A percentile compares a stretch with the other conserved stretches of the same genome.
Conservation (phyloP, 53 echinoderm and acorn worm genomes). For the Glandiceps talaboti region DNA sequence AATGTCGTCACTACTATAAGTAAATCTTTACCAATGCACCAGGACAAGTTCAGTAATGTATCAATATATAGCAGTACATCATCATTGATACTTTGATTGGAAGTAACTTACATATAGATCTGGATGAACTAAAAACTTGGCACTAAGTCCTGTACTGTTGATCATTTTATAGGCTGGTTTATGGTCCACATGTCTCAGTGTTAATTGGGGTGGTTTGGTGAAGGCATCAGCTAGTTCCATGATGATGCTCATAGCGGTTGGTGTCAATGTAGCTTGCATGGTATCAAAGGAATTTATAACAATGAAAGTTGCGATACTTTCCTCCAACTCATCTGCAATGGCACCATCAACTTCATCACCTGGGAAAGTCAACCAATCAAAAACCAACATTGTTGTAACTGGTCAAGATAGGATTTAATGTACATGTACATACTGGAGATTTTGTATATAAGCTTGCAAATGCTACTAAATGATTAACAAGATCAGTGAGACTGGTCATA, state of each 20-base stretch:
- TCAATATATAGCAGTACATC: too few relatives aligned
- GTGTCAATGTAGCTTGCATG: slow-evolving; percentile 62
- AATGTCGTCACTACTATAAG: too few relatives aligned
- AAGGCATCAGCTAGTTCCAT: slow-evolving; percentile 60
- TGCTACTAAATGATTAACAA: too few relatives aligned
- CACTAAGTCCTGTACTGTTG: slow-evolving; percentile 65
- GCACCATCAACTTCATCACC: not conserved
- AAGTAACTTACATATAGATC: slow-evolving; percentile 41
- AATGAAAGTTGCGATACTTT: slow-evolving; percentile 73
- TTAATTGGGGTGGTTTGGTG: slow-evolving; percentile 40
- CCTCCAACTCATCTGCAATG: slow-evolving; percentile 21
- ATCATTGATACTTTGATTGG: too few relatives aligned
- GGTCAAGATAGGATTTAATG: too few relatives aligned
- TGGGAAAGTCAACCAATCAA: too few relatives aligned
- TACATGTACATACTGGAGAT: too few relatives aligned
- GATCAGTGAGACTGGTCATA: too few relatives aligned
- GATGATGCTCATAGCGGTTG: slow-evolving; percentile 49
- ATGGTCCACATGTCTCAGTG: slow-evolving; percentile 13
- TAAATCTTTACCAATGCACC: too few relatives aligned
- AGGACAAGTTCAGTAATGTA: too few relatives aligned
- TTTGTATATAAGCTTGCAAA: too few relatives aligned
- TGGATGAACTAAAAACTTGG: slow-evolving; percentile 60
- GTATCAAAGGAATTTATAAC: slow-evolving; percentile 72
- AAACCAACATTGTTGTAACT: too few relatives aligned
- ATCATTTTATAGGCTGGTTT: slow-evolving; percentile 31